Evolutionary conservation across 2,797 vertebrate species (phyloP).

Genomic region (Harpagifer antarcticus): DNA sequence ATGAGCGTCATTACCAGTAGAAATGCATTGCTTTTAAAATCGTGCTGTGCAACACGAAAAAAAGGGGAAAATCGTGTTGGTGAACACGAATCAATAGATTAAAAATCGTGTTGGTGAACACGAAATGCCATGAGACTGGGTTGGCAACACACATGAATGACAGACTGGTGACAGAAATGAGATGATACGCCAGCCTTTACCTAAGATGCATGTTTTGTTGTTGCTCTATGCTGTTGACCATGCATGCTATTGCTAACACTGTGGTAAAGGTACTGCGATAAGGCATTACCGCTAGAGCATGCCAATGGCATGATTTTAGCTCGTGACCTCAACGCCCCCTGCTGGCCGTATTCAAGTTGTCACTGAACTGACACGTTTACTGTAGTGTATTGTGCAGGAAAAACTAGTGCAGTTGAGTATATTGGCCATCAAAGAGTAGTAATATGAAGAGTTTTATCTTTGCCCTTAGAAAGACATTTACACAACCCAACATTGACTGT

Average conservation of each 20-base stretch:
- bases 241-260: background rate
- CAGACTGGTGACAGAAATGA: background rate
- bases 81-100: too few relatives aligned
- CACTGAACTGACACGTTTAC: background rate
- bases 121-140: too few relatives aligned
- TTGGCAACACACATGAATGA: background rate
- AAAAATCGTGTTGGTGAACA: too few relatives aligned
- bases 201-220: background rate
- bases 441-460: too few relatives aligned
- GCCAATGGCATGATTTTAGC: background rate
- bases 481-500: background rate
- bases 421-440: background rate
- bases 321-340: background rate
- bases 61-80: too few relatives aligned
- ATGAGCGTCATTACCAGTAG: too few relatives aligned
- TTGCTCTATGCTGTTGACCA: background rate
- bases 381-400: too few relatives aligned
- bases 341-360: background rate
- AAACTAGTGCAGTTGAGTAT: background rate
- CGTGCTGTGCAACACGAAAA: too few relatives aligned
- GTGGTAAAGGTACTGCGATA: too few relatives aligned
- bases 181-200: too few relatives aligned
- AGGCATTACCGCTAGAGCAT: background rate
- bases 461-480: background rate
- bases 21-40: too few relatives aligned